phyloP scores from a whole-genome alignment of 2,888 invertebrate species.

The Meliscaeva auricollis region DNA sequence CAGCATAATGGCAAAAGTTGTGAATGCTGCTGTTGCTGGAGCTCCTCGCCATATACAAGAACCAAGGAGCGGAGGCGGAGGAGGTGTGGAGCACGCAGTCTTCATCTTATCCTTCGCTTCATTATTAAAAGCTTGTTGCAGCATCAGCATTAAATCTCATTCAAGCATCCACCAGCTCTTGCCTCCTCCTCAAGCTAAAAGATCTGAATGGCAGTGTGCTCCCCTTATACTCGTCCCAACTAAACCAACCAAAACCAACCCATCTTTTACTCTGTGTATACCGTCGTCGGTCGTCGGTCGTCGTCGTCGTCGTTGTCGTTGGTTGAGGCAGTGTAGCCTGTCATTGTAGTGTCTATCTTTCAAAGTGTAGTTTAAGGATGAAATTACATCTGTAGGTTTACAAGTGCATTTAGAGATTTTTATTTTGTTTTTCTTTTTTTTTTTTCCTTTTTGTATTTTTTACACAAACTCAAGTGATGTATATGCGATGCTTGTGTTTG shows the following conservation, averaged over 20 bases:
- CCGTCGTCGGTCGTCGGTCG: background rate
- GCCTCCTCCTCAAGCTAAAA: background rate
- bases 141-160: constrained; percentile 76
- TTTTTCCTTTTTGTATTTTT: background rate
- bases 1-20: constrained; percentile 73
- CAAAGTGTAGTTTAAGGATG: constrained; percentile 72
- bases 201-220: background rate
- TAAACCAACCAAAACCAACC: background rate
- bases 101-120: constrained; percentile 68
- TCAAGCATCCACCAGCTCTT: constrained; percentile 61
- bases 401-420: constrained; percentile 67
- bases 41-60: background rate
- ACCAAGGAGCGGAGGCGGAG: background rate
- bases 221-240: background rate
- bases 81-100: constrained; percentile 39
- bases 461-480: constrained; percentile 32
- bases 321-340: constrained; percentile 53
- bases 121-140: constrained; percentile 76
- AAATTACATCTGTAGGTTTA: constrained; percentile 74
- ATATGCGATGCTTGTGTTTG: constrained; percentile 16
- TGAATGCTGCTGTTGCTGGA: constrained; percentile 36
- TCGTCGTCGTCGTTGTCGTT: background rate
- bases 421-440: no score
- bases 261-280: background rate
- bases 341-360: constrained; percentile 72